Evolutionary conservation across 64 coral and sea anemone genomes (phyloP), one percentile per base, ranked within the genome.

Genomic region (Dendrophyllia cribrosa): DNA sequence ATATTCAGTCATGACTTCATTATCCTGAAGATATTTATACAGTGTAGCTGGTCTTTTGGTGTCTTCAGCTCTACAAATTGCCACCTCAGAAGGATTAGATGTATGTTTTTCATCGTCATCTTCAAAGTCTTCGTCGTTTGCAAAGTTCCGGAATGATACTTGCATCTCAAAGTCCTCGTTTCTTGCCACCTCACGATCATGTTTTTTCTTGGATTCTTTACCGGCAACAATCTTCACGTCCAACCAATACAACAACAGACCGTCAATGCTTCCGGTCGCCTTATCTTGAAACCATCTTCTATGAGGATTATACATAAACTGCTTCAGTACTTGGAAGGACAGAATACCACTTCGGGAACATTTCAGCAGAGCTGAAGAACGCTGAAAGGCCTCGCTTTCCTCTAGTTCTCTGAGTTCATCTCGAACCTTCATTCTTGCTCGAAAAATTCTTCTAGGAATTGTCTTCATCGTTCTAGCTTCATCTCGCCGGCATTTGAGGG

Each of bases 81-180:
- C 86, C 73, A 92, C 90, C 73, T 96, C 89, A 68, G 88, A 89
- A n/a, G 61, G 76, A 7, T 63, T 77, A 4, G 14, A 56, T 24
- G 34, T 48, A 59, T 1, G 17, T 26, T 12, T 58, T 2, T 20
- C 14, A 19, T 58, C 65, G 6, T 91, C 66, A 56, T 56, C 53
- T 72, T 90, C 63, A 70, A 56, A 47, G 70, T 90, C 76, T 6
- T 56, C 53, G 3, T 83, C 79, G 19, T 83, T 65, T 46, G 79
- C 24, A 19, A 91, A 96, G 79, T 25, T 72, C 21, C 94, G 85
- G 89, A 52, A 60, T 0, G 79, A 83, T 13, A 83, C 79, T 48
- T 83, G 79, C 79, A 65, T 65, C 20, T 48, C 13, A 17, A 83
- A 83, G 17, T 83, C 79, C 20, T 64, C 59, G 14, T 83, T 64